Percentiles rank a stretch among this genome's conserved stretches.
Conservation (phyloP, 1,140 invertebrate genomes). For the Brachionus angularis region DNA sequence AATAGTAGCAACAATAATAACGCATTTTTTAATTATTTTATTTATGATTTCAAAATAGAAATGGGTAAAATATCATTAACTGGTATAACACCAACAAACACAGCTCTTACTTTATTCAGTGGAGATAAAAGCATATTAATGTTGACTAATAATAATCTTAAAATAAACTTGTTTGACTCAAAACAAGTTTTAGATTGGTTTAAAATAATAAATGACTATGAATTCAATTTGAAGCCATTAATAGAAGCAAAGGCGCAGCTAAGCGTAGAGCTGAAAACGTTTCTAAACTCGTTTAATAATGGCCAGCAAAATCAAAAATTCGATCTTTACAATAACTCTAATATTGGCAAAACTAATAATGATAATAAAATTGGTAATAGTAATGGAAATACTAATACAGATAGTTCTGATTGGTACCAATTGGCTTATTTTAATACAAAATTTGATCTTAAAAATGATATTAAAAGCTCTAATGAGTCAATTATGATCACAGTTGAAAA, state of each 20-base stretch:
- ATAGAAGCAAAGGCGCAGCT: constrained; percentile 87
- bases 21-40: neutral
- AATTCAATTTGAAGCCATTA: constrained; percentile 70
- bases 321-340: too few relatives aligned
- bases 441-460: constrained; percentile 65
- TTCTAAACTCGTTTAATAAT: constrained; percentile 69
- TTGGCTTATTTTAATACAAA: constrained; percentile 94
- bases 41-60: constrained; percentile 40
- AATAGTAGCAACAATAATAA: neutral
- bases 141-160: constrained; percentile 3
- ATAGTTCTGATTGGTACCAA: constrained; percentile 94
- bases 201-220: constrained; percentile 16
- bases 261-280: constrained; percentile 77
- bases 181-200: too few relatives aligned
- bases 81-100: constrained; percentile 37
- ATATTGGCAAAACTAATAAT: too few relatives aligned
- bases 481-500: constrained; percentile 82
- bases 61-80: constrained; percentile 30
- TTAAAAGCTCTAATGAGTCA: constrained; percentile 66
- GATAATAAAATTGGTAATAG: too few relatives aligned
- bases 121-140: constrained; percentile 37
- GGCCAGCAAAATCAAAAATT: constrained; percentile 55
- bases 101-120: constrained; percentile 1
- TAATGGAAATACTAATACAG: too few relatives aligned
- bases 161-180: too few relatives aligned